Evolutionary conservation across 1,140 invertebrate genomes (phyloP), one percentile per base, ranked within the genome.

Genomic region (Euwallacea similis): DNA sequence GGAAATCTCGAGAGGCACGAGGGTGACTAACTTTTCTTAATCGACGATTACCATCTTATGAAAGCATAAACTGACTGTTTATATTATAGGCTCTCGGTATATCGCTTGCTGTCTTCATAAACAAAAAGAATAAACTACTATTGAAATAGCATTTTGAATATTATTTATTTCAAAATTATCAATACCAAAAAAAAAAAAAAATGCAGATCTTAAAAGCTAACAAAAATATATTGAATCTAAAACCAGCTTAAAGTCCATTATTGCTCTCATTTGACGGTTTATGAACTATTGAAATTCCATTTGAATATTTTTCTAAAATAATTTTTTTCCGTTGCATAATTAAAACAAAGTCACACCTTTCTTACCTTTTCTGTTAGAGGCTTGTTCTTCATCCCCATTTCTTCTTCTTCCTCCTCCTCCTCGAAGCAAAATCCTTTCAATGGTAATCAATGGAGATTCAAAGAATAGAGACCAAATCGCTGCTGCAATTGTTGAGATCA

Each of bases 391-490:
- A 4, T 50, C 6, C 9, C 9, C 13, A 50, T 7, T 7, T 50
- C 46, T 50, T 6, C 13, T 50, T 50, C 46, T 13, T 13, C n/a
- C n/a, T 13, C n/a, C n/a, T 13, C 41, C 33, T 11, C 63, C 63
- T 8, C 68, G 47, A 0, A 64, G 13, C 21, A 69, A 42, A 43
- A 63, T 8, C 43, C 44, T 16, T 68, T 68, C 71, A 56, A 75
- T 72, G 16, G 61, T 66, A 41, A 76, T 63, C n/a, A 74, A 54
- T 21, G 75, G 73, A 7, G 75, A 72, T 61, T 76, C 75, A 41
- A 76, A 76, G 9, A 42, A 21, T 43, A 76, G 21, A 42, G 70
- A 69, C 69, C 73, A 73, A 10, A 71, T 61, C 10, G 66, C 50
- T n/a, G 70, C 13, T 8, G 74, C 55, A 6, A 74, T 47, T 13